A percentile compares a stretch with the other conserved stretches of the same genome.
Evolutionary conservation across 2,888 invertebrate species (phyloP).

Genomic region (Acleris laterana): DNA sequence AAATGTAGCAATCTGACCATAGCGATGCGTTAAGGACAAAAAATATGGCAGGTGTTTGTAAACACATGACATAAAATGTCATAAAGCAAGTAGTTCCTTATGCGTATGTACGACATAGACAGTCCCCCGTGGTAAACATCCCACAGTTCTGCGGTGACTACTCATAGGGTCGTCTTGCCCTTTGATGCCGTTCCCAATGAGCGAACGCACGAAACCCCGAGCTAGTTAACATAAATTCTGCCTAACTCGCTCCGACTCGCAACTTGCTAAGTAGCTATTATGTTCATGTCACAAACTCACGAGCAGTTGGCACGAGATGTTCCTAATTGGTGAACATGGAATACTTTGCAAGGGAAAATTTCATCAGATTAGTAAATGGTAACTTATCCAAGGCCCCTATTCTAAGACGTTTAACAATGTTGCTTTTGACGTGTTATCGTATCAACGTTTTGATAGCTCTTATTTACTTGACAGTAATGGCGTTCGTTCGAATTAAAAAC

Average conservation of each 20-base stretch:
- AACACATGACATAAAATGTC: too few relatives aligned
- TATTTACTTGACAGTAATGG: too few relatives aligned
- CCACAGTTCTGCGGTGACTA: background rate
- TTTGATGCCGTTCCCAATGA: conserved; percentile 25
- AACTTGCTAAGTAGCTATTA: conserved; percentile 23
- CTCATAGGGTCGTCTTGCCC: conserved; percentile 4
- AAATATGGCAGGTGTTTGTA: too few relatives aligned
- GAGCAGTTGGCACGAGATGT: conserved; percentile 8
- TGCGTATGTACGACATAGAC: too few relatives aligned
- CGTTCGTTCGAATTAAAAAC: too few relatives aligned
- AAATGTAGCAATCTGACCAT: too few relatives aligned
- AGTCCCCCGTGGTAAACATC: too few relatives aligned
- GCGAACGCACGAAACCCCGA: conserved; percentile 21
- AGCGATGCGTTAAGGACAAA: too few relatives aligned
- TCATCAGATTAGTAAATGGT: too few relatives aligned
- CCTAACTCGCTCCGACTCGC: conserved; percentile 19
- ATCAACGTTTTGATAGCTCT: too few relatives aligned
- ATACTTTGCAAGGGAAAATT: conserved; percentile 9
- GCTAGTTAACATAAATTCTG: conserved; percentile 28
- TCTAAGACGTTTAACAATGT: background rate
- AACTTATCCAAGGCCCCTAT: background rate
- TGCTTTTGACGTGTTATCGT: conserved; percentile 16
- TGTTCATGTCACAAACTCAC: conserved; percentile 21
- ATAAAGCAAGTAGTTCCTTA: too few relatives aligned
- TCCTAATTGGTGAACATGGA: conserved; percentile 15